Conservation (phyloP, 2,888 invertebrate genomes). For the Eupeodes latifasciatus region DNA sequence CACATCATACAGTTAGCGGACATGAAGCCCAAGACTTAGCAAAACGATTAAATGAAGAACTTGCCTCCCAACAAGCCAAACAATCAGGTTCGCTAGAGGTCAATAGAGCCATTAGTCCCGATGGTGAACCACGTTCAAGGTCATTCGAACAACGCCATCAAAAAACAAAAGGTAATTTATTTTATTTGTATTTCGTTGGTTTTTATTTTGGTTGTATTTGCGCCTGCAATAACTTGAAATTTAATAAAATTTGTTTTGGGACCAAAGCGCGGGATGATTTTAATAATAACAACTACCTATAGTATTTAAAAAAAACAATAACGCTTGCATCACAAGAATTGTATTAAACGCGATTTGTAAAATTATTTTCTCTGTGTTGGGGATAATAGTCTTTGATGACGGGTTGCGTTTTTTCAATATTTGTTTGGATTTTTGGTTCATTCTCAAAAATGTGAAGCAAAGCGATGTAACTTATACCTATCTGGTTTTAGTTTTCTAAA, state of each 20-base stretch:
- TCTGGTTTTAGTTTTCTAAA: constrained; percentile 23
- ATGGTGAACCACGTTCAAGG: constrained; percentile 87
- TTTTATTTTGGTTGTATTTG: constrained; percentile 47
- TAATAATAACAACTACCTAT: background rate
- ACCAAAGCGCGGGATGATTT: constrained; percentile 40
- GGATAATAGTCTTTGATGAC: constrained; percentile 68
- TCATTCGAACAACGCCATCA: constrained; percentile 88
- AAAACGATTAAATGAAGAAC: constrained; percentile 88
- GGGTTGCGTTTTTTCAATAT: constrained; percentile 47
- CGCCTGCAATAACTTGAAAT: constrained; percentile 66
- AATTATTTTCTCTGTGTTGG: constrained; percentile 49
- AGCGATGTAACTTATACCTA: background rate
- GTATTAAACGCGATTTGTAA: background rate
- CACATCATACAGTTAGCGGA: constrained; percentile 90
- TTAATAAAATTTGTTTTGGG: constrained; percentile 62
- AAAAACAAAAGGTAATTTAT: constrained; percentile 80
- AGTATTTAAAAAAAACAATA: constrained; percentile 26
- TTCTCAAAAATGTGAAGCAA: constrained; percentile 45
- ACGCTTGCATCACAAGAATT: constrained; percentile 63
- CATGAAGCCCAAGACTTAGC: constrained; percentile 92
- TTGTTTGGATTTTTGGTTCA: background rate
- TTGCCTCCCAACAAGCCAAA: constrained; percentile 83
- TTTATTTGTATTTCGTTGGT: constrained; percentile 5
- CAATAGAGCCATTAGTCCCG: constrained; percentile 85
- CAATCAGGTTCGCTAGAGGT: constrained; percentile 80